Evolutionary conservation across 2,113 vertebrate genomes (phyloP).

Genomic region (Budorcas taxicolor): DNA sequence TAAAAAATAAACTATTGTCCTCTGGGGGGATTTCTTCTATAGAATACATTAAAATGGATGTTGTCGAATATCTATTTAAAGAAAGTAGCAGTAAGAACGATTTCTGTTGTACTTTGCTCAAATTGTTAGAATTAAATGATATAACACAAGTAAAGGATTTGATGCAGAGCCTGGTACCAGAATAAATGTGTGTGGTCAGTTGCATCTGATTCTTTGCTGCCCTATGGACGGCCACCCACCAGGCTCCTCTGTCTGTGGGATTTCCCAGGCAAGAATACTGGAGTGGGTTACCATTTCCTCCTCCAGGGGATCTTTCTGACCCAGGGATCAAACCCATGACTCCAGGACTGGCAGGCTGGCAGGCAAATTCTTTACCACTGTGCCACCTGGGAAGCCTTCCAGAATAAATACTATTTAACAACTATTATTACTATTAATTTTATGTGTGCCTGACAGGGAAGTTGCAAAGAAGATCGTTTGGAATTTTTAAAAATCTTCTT

Average conservation of each 20-base stretch:
- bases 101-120: slow-evolving; percentile 3
- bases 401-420: neutral
- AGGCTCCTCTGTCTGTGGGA: neutral
- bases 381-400: neutral
- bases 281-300: neutral
- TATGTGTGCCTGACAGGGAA: neutral
- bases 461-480: neutral
- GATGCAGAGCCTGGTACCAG: neutral
- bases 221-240: neutral
- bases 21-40: neutral
- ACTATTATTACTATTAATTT: neutral
- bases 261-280: neutral
- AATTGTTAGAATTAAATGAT: neutral
- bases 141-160: neutral
- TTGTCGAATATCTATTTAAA: neutral
- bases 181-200: neutral
- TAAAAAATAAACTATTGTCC: neutral
- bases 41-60: neutral
- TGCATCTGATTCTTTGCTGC: neutral
- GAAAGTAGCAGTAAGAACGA: neutral
- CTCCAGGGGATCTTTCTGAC: neutral
- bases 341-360: neutral
- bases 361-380: neutral
- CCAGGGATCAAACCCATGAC: neutral
- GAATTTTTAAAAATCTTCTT: neutral